These are phyloP conservation scores for Neodontobutis hainanensis DNA, from an alignment of 2,113 vertebrate genomes.

Conservation along the genomic window DNA sequence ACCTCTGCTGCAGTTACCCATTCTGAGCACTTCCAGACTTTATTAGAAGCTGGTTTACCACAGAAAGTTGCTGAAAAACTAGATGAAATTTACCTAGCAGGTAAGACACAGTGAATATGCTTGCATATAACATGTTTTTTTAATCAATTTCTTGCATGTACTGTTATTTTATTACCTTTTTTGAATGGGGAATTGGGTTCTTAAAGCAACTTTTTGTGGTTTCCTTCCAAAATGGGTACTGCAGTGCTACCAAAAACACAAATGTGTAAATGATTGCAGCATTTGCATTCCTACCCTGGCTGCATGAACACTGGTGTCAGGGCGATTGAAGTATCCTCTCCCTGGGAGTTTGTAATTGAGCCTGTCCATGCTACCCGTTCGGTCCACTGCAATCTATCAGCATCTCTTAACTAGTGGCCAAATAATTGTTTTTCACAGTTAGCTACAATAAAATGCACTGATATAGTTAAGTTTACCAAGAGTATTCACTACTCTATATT, in stretches of 20 bases:
- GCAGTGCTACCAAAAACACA: slow-evolving; percentile 78
- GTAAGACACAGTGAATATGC: slow-evolving; percentile 86
- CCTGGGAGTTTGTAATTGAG: slow-evolving; percentile 36
- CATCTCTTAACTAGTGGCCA: not conserved
- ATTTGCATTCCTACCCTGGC: slow-evolving; percentile 63
- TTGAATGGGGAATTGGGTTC: slow-evolving; percentile 85
- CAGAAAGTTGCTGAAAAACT: slow-evolving; percentile 99
- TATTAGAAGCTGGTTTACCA: slow-evolving; percentile 99
- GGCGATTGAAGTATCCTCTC: slow-evolving; percentile 36
- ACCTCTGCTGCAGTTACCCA: slow-evolving; percentile 98
- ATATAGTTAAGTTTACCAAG: not conserved
- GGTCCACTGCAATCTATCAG: slow-evolving; percentile 10
- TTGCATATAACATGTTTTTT: slow-evolving; percentile 75
- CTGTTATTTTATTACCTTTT: slow-evolving; percentile 76
- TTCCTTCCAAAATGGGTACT: slow-evolving; percentile 95
- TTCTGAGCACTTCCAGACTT: slow-evolving; percentile 99
- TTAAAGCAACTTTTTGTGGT: slow-evolving; percentile 99
- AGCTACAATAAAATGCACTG: not conserved
- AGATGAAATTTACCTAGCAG: slow-evolving; percentile 99
- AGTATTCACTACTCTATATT: not conserved
- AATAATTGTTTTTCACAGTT: slow-evolving; percentile 8
- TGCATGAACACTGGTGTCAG: slow-evolving; percentile 63
- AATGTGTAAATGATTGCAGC: slow-evolving; percentile 55
- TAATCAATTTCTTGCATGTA: slow-evolving; percentile 81
- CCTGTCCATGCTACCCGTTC: slow-evolving; percentile 19